phyloP scores from a whole-genome alignment of 1,140 invertebrate genomes.

The Camponotus vicinus region DNA sequence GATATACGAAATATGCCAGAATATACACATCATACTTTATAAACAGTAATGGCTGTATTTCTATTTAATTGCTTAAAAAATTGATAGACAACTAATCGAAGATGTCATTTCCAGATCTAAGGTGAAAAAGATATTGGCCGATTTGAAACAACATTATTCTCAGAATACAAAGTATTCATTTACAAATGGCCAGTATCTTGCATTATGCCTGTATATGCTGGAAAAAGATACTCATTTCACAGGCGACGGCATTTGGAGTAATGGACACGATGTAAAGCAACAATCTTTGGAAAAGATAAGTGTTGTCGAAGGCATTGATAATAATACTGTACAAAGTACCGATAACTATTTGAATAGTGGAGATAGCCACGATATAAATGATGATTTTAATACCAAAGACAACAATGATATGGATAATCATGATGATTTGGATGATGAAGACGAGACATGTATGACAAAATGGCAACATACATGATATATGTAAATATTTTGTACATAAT shows the following conservation, averaged over 20 bases:
- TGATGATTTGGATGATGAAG: not conserved
- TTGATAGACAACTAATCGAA: not conserved
- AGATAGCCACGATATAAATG: not conserved
- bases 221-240: slow-evolving; percentile 79
- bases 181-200: slow-evolving; percentile 70
- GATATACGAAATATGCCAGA: slow-evolving; percentile 85
- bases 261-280: not conserved
- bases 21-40: slow-evolving; percentile 82
- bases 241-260: slow-evolving; percentile 78
- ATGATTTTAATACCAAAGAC: not conserved
- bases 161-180: slow-evolving; percentile 53
- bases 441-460: not conserved
- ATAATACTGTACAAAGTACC: not conserved
- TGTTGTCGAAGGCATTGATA: not conserved
- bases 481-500: slow-evolving; percentile 33
- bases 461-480: slow-evolving; percentile 11
- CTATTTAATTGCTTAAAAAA: slow-evolving; percentile 25
- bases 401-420: not conserved
- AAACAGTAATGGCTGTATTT: slow-evolving; percentile 58
- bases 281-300: not conserved
- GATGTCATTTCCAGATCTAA: slow-evolving; percentile 76
- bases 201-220: slow-evolving; percentile 80
- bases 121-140: slow-evolving; percentile 69
- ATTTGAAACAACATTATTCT: slow-evolving; percentile 66
- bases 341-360: not conserved